Evolutionary conservation across 2,888 invertebrate species (phyloP).

Genomic region (Lasioglossum lativentre): DNA sequence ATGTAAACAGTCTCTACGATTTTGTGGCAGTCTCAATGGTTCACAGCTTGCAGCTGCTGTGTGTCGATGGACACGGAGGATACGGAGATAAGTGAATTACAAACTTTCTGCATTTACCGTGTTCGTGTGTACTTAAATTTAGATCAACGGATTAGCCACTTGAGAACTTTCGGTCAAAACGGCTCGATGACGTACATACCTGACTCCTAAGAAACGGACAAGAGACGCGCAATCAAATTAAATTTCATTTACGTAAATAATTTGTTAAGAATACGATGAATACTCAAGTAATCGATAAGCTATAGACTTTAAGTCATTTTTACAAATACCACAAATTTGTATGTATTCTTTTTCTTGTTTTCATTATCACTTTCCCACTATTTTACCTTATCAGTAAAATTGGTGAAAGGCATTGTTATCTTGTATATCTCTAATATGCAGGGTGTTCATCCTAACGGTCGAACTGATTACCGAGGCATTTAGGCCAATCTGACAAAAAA

Average conservation of each 20-base stretch:
- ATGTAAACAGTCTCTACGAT: not conserved
- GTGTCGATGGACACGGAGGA: not conserved
- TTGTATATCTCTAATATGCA: too few species aligned
- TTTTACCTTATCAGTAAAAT: too few species aligned
- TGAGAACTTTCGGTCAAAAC: not conserved
- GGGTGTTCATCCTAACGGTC: too few species aligned
- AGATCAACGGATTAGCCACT: not conserved
- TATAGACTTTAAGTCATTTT: too few species aligned
- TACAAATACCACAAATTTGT: too few species aligned
- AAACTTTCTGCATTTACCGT: conserved; percentile 2
- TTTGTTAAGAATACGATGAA: not conserved
- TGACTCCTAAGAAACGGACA: not conserved
- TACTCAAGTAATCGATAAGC: not conserved
- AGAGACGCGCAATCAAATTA: not conserved
- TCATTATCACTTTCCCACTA: too few species aligned
- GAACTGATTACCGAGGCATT: too few species aligned
- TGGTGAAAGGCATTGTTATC: too few species aligned
- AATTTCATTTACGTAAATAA: too few species aligned
- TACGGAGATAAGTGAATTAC: not conserved
- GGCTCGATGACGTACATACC: not conserved
- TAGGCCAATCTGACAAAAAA: too few species aligned
- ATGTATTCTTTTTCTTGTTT: too few species aligned
- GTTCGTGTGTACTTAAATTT: not conserved
- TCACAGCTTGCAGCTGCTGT: not conserved
- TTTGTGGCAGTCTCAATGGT: not conserved